phyloP scores from a whole-genome alignment of 2,797 vertebrate genomes.

The Macropodus opercularis region DNA sequence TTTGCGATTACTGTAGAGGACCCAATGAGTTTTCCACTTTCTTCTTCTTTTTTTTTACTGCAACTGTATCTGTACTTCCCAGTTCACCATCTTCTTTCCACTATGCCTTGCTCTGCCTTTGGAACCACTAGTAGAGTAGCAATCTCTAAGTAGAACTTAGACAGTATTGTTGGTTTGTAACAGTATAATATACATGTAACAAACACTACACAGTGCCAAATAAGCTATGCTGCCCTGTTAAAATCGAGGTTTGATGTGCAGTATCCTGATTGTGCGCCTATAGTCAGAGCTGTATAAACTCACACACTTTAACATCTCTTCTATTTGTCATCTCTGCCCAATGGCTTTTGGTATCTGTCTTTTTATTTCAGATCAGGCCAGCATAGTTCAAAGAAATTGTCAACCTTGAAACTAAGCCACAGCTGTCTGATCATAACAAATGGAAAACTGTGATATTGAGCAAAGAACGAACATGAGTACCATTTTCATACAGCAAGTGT shows the following conservation, averaged over 20 bases:
- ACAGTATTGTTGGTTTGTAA: constrained; percentile 7
- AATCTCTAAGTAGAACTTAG: constrained; percentile 30
- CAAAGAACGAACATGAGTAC: constrained; percentile 17
- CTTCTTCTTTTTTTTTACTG: constrained; percentile 21
- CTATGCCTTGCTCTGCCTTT: background rate
- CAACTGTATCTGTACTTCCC: too few species aligned
- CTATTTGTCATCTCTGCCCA: constrained; percentile 53
- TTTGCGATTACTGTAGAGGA: constrained; percentile 18
- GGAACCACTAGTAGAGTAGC: too few species aligned
- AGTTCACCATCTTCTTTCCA: background rate
- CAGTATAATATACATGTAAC: constrained; percentile 15
- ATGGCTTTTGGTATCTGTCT: constrained; percentile 38
- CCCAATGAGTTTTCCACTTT: constrained; percentile 1
- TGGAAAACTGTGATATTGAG: constrained; percentile 31
- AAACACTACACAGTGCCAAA: constrained; percentile 16
- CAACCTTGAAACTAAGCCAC: constrained; percentile 43
- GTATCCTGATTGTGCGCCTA: background rate
- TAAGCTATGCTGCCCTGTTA: background rate
- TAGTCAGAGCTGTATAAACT: constrained; percentile 17
- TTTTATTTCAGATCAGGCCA: constrained; percentile 28
- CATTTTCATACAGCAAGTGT: too few species aligned
- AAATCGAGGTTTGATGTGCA: constrained; percentile 13
- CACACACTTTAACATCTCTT: constrained; percentile 42
- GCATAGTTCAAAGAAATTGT: constrained; percentile 37
- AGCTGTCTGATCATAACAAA: constrained; percentile 39